Percentiles rank a stretch among this genome's conserved stretches.
phyloP scores from a whole-genome alignment of 2,113 vertebrate species.

The Callionymus lyra region DNA sequence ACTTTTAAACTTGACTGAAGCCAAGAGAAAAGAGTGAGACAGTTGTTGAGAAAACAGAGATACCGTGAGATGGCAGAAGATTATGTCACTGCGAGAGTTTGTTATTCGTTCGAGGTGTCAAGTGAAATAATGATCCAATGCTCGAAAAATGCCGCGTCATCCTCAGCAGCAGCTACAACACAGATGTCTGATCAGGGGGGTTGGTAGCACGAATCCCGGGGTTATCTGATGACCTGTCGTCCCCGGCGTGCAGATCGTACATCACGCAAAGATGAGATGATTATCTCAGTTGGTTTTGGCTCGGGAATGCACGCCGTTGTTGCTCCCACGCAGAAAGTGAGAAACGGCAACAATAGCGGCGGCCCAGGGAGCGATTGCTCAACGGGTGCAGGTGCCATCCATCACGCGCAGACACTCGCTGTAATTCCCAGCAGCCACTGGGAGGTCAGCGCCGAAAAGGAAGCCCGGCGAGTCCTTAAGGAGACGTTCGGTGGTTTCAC shows the following conservation, averaged over 20 bases:
- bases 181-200: too few relatives aligned
- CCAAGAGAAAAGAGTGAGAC: too few relatives aligned
- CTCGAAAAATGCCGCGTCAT: too few relatives aligned
- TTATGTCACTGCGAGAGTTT: too few relatives aligned
- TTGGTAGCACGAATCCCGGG: slow-evolving; percentile 17
- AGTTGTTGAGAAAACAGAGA: too few relatives aligned
- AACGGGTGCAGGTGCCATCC: slow-evolving; percentile 65
- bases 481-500: not conserved
- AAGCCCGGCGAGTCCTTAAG: too few relatives aligned
- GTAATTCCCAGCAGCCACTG: slow-evolving; percentile 50
- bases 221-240: slow-evolving; percentile 32
- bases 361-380: slow-evolving; percentile 56
- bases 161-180: too few relatives aligned
- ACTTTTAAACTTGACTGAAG: too few relatives aligned
- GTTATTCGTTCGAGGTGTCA: too few relatives aligned
- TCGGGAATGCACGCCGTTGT: slow-evolving; percentile 33
- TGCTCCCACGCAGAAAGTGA: slow-evolving; percentile 63
- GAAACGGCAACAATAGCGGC: slow-evolving; percentile 55
- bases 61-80: too few relatives aligned
- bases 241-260: slow-evolving; percentile 34
- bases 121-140: too few relatives aligned
- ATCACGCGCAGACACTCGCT: slow-evolving; percentile 52
- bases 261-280: slow-evolving; percentile 59
- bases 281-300: slow-evolving; percentile 63
- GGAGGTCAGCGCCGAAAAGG: slow-evolving; percentile 37